phyloP scores from a whole-genome alignment of 2,113 vertebrate species.

The Leptocoma aspasia region DNA sequence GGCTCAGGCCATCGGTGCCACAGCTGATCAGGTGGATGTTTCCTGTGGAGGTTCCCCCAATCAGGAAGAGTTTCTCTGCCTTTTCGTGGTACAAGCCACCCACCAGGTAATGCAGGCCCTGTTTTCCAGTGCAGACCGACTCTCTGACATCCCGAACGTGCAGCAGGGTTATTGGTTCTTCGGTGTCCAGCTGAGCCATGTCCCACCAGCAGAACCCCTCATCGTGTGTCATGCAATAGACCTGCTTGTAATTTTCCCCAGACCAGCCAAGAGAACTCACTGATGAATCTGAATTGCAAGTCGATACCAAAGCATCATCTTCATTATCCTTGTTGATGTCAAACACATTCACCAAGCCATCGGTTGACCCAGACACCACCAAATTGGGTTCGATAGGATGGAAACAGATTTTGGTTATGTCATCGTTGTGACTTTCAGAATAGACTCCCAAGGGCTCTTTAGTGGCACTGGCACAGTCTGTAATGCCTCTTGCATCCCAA shows the following conservation, averaged over 20 bases:
- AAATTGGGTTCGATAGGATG: constrained; percentile 82
- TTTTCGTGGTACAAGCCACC: constrained; percentile 84
- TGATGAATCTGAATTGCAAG: constrained; percentile 88
- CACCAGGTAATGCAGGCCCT: constrained; percentile 82
- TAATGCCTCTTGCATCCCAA: constrained; percentile 83
- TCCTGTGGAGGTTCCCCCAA: constrained; percentile 80
- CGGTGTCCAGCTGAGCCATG: constrained; percentile 77
- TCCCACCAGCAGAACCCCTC: constrained; percentile 95
- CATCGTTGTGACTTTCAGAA: constrained; percentile 93
- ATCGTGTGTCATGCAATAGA: constrained; percentile 86
- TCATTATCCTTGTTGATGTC: constrained; percentile 84
- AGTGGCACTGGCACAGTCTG: not conserved
- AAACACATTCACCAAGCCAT: constrained; percentile 93
- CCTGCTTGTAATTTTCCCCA: constrained; percentile 73
- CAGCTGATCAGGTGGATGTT: constrained; percentile 82
- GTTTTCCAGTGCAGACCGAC: not conserved
- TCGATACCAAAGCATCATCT: constrained; percentile 86
- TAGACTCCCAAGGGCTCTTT: constrained; percentile 84
- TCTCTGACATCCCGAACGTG: constrained; percentile 77
- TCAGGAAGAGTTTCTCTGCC: constrained; percentile 74
- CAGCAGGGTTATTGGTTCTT: constrained; percentile 79
- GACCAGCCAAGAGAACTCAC: constrained; percentile 84
- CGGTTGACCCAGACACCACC: constrained; percentile 83
- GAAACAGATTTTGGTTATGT: constrained; percentile 89
- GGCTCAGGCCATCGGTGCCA: constrained; percentile 33